Evolutionary conservation across 2,797 vertebrate species (phyloP).

Genomic region (Saxicola maurus): DNA sequence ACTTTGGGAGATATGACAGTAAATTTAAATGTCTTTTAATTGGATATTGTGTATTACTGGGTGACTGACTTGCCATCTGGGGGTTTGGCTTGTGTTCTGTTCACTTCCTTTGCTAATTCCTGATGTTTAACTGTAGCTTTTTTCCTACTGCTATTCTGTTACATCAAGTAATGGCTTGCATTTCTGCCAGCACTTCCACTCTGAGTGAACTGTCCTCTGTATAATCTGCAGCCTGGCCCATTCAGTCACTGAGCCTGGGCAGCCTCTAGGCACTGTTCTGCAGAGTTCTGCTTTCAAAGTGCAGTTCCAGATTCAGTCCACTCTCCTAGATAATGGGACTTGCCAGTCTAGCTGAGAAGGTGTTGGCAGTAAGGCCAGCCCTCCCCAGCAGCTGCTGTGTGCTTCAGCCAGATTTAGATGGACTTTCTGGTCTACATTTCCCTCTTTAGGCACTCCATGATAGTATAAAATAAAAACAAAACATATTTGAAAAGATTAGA

Average conservation of each 20-base stretch:
- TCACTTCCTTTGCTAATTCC: background rate
- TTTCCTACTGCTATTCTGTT: background rate
- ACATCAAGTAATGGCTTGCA: background rate
- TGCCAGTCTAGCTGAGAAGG: background rate
- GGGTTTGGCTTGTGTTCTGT: background rate
- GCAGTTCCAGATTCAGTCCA: background rate
- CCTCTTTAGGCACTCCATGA: background rate
- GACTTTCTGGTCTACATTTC: background rate
- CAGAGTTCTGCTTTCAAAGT: background rate
- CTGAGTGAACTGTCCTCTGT: background rate
- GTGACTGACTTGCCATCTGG: background rate
- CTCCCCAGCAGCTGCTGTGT: background rate
- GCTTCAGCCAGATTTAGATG: background rate
- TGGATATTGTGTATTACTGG: background rate
- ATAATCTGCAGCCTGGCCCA: background rate
- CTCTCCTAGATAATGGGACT: background rate
- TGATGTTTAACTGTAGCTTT: background rate
- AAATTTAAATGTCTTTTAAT: slow-evolving; percentile 20
- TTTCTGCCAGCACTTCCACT: background rate
- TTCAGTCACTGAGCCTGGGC: background rate
- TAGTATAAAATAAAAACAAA: background rate
- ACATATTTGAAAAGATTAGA: accelerated
- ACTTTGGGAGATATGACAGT: background rate
- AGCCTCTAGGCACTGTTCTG: background rate
- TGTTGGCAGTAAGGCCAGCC: background rate